A percentile compares a stretch with the other conserved stretches of the same genome.
These are phyloP conservation scores for Hemicordylus capensis DNA, from an alignment of 2,113 vertebrate genomes.

Conservation along the genomic window DNA sequence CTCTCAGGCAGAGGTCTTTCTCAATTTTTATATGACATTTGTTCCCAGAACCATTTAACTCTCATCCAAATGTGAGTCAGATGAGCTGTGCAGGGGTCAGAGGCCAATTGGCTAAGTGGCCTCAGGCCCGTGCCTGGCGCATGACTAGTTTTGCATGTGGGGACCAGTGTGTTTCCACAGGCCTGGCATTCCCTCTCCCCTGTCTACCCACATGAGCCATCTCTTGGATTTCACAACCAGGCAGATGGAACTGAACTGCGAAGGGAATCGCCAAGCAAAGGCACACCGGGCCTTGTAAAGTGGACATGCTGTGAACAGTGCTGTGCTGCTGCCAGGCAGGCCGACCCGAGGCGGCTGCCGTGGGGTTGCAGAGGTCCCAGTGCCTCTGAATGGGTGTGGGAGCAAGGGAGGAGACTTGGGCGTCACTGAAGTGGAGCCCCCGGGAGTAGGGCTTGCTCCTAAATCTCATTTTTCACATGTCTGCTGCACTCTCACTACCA, in stretches of 20 bases:
- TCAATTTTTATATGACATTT: neutral
- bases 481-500: conserved; percentile 67
- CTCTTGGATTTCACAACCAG: conserved; percentile 70
- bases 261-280: conserved; percentile 68
- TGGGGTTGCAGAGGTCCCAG: conserved; percentile 3
- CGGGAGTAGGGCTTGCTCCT: conserved; percentile 44
- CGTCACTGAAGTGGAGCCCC: neutral
- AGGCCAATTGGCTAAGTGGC: neutral
- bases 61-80: neutral
- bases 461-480: conserved; percentile 73
- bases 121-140: neutral
- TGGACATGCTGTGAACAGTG: conserved; percentile 26
- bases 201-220: conserved; percentile 65
- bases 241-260: conserved; percentile 65
- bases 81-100: neutral
- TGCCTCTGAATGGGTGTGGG: conserved; percentile 44
- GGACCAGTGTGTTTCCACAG: neutral
- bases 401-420: neutral
- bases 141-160: neutral
- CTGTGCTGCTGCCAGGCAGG: neutral
- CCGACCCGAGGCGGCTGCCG: neutral
- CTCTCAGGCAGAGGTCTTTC: too few species aligned
- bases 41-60: neutral
- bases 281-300: conserved; percentile 55
- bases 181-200: conserved; percentile 38